These are phyloP conservation scores for Zalophus californianus DNA, from an alignment of 2,797 vertebrate species.

Conservation along the genomic window DNA sequence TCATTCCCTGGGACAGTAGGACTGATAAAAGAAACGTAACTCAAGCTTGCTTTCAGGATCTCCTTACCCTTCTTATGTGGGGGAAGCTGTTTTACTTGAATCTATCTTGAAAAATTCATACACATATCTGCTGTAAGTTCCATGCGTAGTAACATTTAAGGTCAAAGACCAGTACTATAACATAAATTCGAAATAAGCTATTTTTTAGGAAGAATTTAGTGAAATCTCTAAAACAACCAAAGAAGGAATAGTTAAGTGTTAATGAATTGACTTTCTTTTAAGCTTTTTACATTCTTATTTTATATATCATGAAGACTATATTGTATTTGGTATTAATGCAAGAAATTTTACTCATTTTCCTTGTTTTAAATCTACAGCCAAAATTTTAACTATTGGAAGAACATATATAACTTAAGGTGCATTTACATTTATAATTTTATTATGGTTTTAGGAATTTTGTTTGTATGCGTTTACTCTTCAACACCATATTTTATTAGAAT, in stretches of 20 bases:
- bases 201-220: neutral
- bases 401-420: slow-evolving; percentile 8
- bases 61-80: slow-evolving; percentile 82
- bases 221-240: neutral
- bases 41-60: slow-evolving; percentile 86
- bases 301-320: neutral
- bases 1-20: slow-evolving; percentile 83
- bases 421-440: slow-evolving; percentile 16
- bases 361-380: neutral
- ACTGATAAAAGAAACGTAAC: slow-evolving; percentile 86
- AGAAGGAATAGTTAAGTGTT: neutral
- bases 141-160: slow-evolving; percentile 28
- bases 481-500: slow-evolving; percentile 71
- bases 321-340: neutral
- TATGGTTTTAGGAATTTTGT: slow-evolving; percentile 44
- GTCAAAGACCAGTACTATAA: neutral
- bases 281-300: slow-evolving; percentile 26
- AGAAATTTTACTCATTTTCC: neutral
- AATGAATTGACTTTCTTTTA: neutral
- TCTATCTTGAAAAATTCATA: slow-evolving; percentile 83
- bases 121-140: slow-evolving; percentile 75
- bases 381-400: slow-evolving; percentile 32
- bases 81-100: slow-evolving; percentile 84
- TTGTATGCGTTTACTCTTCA: slow-evolving; percentile 59
- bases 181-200: neutral